Conservation (phyloP, 2,797 vertebrate genomes). For the Gobio occitaniae region DNA sequence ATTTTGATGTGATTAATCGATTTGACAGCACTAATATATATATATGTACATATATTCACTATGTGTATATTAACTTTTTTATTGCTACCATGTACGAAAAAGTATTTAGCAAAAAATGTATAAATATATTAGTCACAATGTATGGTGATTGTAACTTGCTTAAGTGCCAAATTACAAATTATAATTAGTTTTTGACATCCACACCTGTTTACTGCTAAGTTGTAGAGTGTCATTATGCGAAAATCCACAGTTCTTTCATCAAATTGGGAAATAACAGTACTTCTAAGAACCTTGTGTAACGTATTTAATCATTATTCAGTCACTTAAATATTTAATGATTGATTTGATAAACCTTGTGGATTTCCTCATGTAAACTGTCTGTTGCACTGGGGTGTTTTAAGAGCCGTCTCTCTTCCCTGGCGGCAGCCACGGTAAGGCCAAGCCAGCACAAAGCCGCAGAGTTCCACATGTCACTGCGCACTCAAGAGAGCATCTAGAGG, state of each 20-base stretch:
- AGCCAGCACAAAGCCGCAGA: slow-evolving; percentile 27
- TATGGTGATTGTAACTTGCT: background rate
- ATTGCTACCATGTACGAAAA: background rate
- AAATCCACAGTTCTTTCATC: background rate
- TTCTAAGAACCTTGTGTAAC: slow-evolving; percentile 17
- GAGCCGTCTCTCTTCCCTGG: slow-evolving; percentile 15
- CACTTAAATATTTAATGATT: slow-evolving; percentile 50
- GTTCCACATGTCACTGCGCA: slow-evolving; percentile 57
- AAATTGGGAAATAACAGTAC: background rate
- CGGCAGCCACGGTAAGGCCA: slow-evolving; percentile 20
- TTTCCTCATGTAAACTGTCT: slow-evolving; percentile 47
- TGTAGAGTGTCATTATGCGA: background rate
- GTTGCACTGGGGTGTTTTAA: slow-evolving; percentile 29
- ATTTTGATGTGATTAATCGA: no score
- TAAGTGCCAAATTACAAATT: background rate
- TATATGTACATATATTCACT: no score
- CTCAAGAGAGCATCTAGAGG: slow-evolving; percentile 75
- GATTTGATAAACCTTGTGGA: slow-evolving; percentile 32
- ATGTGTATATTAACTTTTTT: no score
- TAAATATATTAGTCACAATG: background rate
- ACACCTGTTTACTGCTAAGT: background rate
- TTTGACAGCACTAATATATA: no score
- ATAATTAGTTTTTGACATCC: background rate
- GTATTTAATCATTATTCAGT: slow-evolving; percentile 31
- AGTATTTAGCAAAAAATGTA: background rate